Conservation (phyloP, 1,140 invertebrate genomes). For the Drosophila aff. region DNA sequence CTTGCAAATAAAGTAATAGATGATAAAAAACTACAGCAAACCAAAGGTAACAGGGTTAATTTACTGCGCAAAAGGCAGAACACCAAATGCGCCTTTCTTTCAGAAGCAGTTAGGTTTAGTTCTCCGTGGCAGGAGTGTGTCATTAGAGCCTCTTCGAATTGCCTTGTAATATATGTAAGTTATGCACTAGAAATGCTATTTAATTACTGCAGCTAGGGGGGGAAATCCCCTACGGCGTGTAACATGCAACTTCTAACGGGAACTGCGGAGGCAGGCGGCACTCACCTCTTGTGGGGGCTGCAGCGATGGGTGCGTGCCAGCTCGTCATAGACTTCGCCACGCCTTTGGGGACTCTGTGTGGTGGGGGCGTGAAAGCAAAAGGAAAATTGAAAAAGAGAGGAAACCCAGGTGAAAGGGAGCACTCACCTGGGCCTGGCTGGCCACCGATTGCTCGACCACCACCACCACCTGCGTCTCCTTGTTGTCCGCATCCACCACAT, state of each 20-base stretch:
- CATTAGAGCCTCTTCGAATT: neutral
- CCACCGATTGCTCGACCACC: conserved; percentile 71
- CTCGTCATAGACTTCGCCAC: conserved; percentile 80
- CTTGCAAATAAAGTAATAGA: neutral
- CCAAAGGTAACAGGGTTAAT: neutral
- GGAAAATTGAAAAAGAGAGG: conserved; percentile 5
- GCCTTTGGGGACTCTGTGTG: conserved; percentile 79
- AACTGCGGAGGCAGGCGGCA: neutral
- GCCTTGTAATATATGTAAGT: neutral
- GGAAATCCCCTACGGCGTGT: neutral
- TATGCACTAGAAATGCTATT: neutral
- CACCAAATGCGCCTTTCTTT: neutral
- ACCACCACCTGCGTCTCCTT: conserved; percentile 67
- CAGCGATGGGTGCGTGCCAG: conserved; percentile 76
- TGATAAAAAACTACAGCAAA: neutral
- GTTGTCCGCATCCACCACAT: conserved; percentile 65
- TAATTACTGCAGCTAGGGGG: neutral
- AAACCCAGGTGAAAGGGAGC: neutral
- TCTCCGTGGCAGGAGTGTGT: neutral
- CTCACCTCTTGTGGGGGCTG: conserved; percentile 80
- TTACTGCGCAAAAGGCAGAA: conserved; percentile 5
- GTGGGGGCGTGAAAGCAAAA: neutral
- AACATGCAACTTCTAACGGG: conserved; percentile 25
- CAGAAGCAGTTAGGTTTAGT: neutral
- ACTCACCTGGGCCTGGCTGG: conserved; percentile 69